Evolutionary conservation across 2,888 invertebrate species (phyloP).

Genomic region (Phymatocera aterrima): DNA sequence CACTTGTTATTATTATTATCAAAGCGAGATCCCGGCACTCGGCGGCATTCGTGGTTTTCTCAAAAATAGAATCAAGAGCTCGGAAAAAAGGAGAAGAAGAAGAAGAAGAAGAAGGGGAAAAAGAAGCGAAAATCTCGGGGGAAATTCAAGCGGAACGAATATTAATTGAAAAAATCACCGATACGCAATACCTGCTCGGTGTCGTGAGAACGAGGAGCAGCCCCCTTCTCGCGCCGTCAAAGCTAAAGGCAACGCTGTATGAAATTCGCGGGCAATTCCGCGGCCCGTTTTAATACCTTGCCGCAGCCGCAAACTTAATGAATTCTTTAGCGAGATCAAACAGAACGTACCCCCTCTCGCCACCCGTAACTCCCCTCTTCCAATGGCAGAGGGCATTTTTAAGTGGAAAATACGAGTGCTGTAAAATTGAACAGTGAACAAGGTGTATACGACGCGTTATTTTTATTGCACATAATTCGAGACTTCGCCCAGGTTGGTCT

Average conservation of each 20-base stretch:
- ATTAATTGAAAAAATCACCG: slow-evolving; percentile 37
- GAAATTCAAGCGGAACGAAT: slow-evolving; percentile 14
- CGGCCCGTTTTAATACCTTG: slow-evolving; percentile 72
- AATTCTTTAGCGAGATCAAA: slow-evolving; percentile 74
- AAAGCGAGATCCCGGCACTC: slow-evolving; percentile 18
- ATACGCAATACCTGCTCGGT: slow-evolving; percentile 8
- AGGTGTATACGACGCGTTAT: slow-evolving; percentile 32
- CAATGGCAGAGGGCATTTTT: slow-evolving; percentile 39
- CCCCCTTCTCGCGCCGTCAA: slow-evolving; percentile 29
- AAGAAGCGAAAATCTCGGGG: slow-evolving; percentile 20
- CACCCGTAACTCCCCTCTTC: slow-evolving; percentile 2
- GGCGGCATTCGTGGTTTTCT: slow-evolving; percentile 13
- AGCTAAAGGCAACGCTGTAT: slow-evolving; percentile 32
- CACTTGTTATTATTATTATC: slow-evolving; percentile 22
- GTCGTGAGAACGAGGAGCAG: slow-evolving; percentile 14
- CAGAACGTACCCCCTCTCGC: slow-evolving; percentile 59
- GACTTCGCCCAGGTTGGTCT: slow-evolving; percentile 15
- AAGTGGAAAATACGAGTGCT: slow-evolving; percentile 46
- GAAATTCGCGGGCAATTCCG: slow-evolving; percentile 56
- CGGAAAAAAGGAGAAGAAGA: too few species aligned
- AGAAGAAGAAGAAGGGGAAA: too few species aligned
- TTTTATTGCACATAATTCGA: slow-evolving; percentile 42
- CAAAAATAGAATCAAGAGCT: slow-evolving; percentile 15
- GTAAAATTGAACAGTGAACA: slow-evolving; percentile 44
- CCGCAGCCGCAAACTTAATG: slow-evolving; percentile 71